Base-by-base conservation (phyloP, 2,797 vertebrate genomes). In the Ctenochaetus hawaiiensis region DNA sequence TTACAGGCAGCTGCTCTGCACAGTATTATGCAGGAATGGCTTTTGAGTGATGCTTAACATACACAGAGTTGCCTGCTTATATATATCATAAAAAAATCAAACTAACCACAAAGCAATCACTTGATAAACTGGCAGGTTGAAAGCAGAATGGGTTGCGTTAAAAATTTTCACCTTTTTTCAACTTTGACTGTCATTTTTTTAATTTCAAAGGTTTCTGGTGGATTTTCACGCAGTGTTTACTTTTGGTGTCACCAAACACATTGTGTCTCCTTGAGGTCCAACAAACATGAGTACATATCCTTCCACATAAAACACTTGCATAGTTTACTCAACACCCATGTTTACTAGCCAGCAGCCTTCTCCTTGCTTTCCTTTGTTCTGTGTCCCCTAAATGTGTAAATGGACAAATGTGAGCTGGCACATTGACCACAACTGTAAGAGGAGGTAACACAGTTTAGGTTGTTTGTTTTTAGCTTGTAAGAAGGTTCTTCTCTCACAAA, bases 1-100 rank as follows among this genome's bases (percentile, higher is more conserved):
- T 76, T 75, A 54, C 61, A 63, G 83, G 81, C 85, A 86, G 85
- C 88, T 86, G 74, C 80, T 83, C 52, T 17, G 77, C 80, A 67
- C 63, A 80, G 62, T 75, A 72, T 78, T 68, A 76, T 61, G 45
- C 13, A 74, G 67, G 20, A 77, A 81, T 54, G 63, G 75, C 83
- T 89, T 82, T 70, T 61, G 45, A 71, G 41, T 67, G 58, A 75
- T 72, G 62, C 72, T 77, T 22, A 69, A 62, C 64, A 77, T 78
- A 78, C 76, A 57, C 72, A 60, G 39, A 44, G 63, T 62, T 74
- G 81, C 81, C 78, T 83, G 79, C 59, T 61, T 26, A 68, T 69
- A 58, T 43, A 8, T 60, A n/a, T 7, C 37, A 39, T 9, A 26
- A 26, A 26, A 39, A 39, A 6, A 39, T 39, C 9, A 39, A 5